phyloP scores from a whole-genome alignment of 2,888 invertebrate genomes.

The Venusia cambrica region DNA sequence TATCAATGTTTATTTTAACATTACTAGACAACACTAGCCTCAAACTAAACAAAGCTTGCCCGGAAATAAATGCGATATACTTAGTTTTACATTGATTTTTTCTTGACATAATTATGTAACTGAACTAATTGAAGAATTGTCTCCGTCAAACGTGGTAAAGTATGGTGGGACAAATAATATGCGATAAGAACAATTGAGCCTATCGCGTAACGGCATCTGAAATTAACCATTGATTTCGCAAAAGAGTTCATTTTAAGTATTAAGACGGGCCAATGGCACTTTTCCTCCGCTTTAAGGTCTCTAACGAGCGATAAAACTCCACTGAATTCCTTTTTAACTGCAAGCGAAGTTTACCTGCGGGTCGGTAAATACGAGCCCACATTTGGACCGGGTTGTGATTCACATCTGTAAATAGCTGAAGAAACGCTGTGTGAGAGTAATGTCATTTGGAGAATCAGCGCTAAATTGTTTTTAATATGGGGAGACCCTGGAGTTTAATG shows the following conservation, averaged over 20 bases:
- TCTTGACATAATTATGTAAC: no score
- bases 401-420: slow-evolving; percentile 61
- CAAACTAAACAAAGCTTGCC: no score
- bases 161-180: no score
- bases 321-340: slow-evolving; percentile 72
- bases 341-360: slow-evolving; percentile 73
- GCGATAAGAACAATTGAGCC: no score
- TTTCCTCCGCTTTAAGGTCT: slow-evolving; percentile 57
- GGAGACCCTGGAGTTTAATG: slow-evolving; percentile 9
- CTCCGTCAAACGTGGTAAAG: no score
- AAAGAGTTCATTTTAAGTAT: slow-evolving; percentile 40
- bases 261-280: slow-evolving; percentile 31
- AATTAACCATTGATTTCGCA: slow-evolving; percentile 44
- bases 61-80: no score
- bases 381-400: slow-evolving; percentile 70
- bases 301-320: slow-evolving; percentile 76
- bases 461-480: slow-evolving; percentile 17
- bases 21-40: no score
- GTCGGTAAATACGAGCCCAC: slow-evolving; percentile 72
- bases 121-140: no score
- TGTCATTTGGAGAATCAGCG: slow-evolving; percentile 35
- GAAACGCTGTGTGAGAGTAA: slow-evolving; percentile 40
- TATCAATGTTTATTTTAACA: no score
- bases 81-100: no score
- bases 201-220: slow-evolving; percentile 11